Percentiles rank a stretch among this genome's conserved stretches.
These are phyloP conservation scores for Caenorhabditis wallacei DNA, from an alignment of 2,888 invertebrate species.

Conservation along the genomic window DNA sequence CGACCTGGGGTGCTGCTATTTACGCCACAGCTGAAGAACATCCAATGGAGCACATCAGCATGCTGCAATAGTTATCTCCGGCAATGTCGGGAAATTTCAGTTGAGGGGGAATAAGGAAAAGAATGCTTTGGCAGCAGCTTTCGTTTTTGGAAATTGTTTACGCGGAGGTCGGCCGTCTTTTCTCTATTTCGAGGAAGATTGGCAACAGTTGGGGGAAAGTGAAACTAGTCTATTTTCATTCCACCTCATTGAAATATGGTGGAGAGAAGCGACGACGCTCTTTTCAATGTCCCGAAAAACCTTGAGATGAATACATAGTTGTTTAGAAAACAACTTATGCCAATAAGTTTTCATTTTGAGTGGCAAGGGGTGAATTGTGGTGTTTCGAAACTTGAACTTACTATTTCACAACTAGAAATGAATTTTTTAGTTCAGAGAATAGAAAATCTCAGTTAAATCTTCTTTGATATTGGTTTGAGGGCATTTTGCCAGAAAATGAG, in stretches of 20 bases:
- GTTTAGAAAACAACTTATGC: conserved; percentile 42
- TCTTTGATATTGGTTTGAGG: conserved; percentile 29
- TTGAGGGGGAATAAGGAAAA: conserved; percentile 12
- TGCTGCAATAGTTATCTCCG: conserved; percentile 71
- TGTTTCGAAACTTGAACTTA: conserved; percentile 16
- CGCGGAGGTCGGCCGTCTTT: conserved; percentile 57
- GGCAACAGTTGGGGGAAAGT: conserved; percentile 52
- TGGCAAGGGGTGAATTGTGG: conserved; percentile 2
- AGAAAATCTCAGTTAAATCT: conserved; percentile 34
- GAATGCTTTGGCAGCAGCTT: conserved; percentile 43
- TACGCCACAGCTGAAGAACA: conserved; percentile 79
- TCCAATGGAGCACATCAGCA: conserved; percentile 75
- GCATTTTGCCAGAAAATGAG: conserved; percentile 46
- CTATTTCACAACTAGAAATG: conserved; percentile 2
- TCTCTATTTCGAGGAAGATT: conserved; percentile 52
- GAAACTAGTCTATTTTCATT: conserved; percentile 64
- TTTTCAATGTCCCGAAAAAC: conserved; percentile 37
- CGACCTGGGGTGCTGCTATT: conserved; percentile 73
- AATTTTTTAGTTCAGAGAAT: not conserved
- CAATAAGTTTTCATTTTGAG: conserved; percentile 22
- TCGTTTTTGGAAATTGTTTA: conserved; percentile 62
- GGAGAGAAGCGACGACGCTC: conserved; percentile 26
- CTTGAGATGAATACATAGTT: conserved; percentile 40
- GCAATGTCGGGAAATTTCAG: conserved; percentile 17
- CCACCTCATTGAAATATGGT: conserved; percentile 61